phyloP scores from a whole-genome alignment of 2,888 invertebrate genomes.

The Drosophila silvestris region DNA sequence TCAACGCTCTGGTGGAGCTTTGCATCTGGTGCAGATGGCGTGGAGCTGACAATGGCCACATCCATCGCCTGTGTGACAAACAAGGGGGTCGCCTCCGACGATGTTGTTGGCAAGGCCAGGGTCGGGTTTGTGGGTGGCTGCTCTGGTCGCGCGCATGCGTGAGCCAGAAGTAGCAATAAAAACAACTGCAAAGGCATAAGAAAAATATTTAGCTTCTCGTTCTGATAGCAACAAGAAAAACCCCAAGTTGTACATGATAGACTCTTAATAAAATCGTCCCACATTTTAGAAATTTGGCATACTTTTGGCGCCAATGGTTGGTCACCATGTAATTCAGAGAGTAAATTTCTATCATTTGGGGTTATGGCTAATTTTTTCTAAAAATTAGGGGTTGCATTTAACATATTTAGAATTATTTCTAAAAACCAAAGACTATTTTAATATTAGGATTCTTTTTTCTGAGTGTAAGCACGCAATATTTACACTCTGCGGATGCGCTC shows the following conservation, averaged over 20 bases:
- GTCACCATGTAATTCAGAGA: background rate
- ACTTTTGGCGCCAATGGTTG: background rate
- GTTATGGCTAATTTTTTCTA: no score
- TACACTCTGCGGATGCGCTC: background rate
- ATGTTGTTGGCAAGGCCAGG: constrained; percentile 2
- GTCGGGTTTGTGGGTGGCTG: constrained; percentile 11
- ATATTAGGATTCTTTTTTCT: background rate
- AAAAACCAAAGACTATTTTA: background rate
- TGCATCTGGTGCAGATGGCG: background rate
- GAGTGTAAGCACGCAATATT: constrained; percentile 19
- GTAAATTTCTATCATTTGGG: no score
- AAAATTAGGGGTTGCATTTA: background rate
- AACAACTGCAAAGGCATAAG: constrained; percentile 26
- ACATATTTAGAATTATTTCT: background rate
- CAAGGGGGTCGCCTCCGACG: constrained; percentile 15
- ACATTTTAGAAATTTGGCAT: background rate
- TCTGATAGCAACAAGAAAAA: constrained; percentile 19
- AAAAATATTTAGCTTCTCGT: constrained; percentile 20
- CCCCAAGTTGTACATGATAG: constrained; percentile 2
- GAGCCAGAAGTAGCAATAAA: constrained; percentile 39
- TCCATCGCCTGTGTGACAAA: constrained; percentile 18
- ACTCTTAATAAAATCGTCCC: background rate
- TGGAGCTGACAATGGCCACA: background rate
- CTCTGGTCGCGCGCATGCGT: constrained; percentile 44
- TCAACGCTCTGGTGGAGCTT: constrained; percentile 9